Evolutionary conservation across 2,888 invertebrate species (phyloP), one percentile per base, ranked within the genome.

Genomic region (Dynastes tityus): DNA sequence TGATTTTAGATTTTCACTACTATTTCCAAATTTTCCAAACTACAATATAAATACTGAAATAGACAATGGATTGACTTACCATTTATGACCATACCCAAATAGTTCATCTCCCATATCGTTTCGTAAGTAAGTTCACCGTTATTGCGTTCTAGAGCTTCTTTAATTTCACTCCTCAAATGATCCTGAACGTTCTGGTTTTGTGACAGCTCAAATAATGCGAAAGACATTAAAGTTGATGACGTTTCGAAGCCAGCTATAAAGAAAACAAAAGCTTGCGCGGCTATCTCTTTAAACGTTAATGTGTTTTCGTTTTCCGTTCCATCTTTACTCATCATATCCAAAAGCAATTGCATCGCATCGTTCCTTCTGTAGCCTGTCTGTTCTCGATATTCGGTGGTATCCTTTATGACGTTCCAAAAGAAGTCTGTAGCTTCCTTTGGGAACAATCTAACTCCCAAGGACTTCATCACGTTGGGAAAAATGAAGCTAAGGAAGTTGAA

Each of bases 241-340:
- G 92, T 92, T 83, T 92, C 92, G 82, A 91, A 93, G 0, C 92
- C 93, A 74, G 91, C 92, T 73, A 91, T 86, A 2, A 92, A 90
- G 85, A 93, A 92, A 1, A 92, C 85, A 53, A 92, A 86, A 11
- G 90, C 90, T 84, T 93, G 92, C 0, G 91, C 91, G 0, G 83
- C 83, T 5, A 87, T 80, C 80, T 87, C 85, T 9, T 84, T 80
- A 37, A 86, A 73, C n/a, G 82, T 85, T 13, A 83, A 53, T 13
- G 85, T 77, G 64, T 75, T 58, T 45, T 76, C 77, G n/a, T 40
- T 75, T 2, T 65, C 67, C 0, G 74, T 67, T 9, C 78, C 71
- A n/a, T 81, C 84, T 80, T 80, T 81, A 8, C 27, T 61, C 55
- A 40, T 73, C 71, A 83, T 80, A 49, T 87, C 86, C 8, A 88